These are phyloP conservation scores for Synergus laeviventris DNA, from an alignment of 2,888 invertebrate species.

Conservation along the genomic window DNA sequence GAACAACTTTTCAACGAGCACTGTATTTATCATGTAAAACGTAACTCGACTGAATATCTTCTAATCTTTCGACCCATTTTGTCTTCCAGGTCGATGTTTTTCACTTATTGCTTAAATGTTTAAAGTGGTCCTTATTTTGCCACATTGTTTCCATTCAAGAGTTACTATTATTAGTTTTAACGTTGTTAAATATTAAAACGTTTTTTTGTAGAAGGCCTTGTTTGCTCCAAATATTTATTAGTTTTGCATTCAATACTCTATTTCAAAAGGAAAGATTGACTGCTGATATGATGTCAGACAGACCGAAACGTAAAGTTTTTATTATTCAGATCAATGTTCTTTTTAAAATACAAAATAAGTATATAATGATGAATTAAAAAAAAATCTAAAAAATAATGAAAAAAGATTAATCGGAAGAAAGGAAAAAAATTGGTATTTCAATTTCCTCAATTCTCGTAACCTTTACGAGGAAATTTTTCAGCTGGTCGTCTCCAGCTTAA, in stretches of 20 bases:
- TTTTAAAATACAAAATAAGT: not conserved
- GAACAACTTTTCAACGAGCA: conserved; percentile 21
- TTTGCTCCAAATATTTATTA: not conserved
- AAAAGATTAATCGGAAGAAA: not conserved
- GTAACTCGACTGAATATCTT: conserved; percentile 32
- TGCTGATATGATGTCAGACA: too few species aligned
- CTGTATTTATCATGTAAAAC: conserved; percentile 26
- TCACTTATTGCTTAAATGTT: conserved; percentile 17
- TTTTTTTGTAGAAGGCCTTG: not conserved
- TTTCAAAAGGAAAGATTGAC: not conserved
- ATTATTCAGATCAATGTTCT: not conserved
- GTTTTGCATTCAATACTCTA: not conserved
- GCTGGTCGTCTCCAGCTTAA: not conserved
- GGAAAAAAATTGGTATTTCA: not conserved
- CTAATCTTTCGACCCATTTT: conserved; percentile 18
- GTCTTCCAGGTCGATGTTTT: conserved; percentile 18
- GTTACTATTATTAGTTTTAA: conserved; percentile 9
- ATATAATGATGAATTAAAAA: not conserved
- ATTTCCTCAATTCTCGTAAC: not conserved
- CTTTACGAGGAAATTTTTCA: not conserved
- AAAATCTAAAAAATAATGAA: not conserved
- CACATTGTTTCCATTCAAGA: not conserved
- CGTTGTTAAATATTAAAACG: not conserved
- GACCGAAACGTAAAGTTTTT: not conserved
- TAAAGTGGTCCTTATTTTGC: not conserved